Evolutionary conservation across 2,113 vertebrate genomes (phyloP).

Genomic region (Penelope pileata): DNA sequence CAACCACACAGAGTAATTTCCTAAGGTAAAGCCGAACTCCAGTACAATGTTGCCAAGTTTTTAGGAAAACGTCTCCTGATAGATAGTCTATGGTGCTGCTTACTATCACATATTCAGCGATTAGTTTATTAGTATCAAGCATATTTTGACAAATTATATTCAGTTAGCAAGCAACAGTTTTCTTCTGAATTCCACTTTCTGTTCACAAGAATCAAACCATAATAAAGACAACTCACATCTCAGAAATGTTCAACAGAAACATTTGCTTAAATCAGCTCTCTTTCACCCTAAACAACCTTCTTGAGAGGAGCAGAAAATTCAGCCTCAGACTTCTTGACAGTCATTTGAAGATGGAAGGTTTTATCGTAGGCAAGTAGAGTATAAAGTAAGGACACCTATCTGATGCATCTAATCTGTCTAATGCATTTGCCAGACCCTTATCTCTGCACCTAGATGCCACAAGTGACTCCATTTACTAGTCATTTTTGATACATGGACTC

Average conservation of each 20-base stretch:
- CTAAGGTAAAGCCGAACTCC: not conserved
- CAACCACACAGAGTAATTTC: not conserved
- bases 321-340: not conserved
- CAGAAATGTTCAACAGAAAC: constrained; percentile 22
- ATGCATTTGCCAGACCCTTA: constrained; percentile 44
- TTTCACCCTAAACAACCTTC: constrained; percentile 40
- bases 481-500: constrained; percentile 39
- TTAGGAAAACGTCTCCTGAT: not conserved
- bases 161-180: not conserved
- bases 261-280: constrained; percentile 19
- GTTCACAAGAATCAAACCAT: not conserved
- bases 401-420: constrained; percentile 37
- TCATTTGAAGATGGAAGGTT: not conserved
- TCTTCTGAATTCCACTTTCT: constrained; percentile 16
- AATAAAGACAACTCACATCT: not conserved
- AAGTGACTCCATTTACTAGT: constrained; percentile 54
- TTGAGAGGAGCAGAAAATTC: constrained; percentile 28
- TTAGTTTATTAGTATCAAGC: not conserved
- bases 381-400: constrained; percentile 14
- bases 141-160: not conserved
- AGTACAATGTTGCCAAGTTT: not conserved
- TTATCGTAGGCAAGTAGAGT: constrained; percentile 11
- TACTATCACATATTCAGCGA: not conserved
- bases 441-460: constrained; percentile 32
- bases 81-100: not conserved